These are phyloP conservation scores for Cryptosula pallasiana DNA, from an alignment of 2,888 invertebrate species.

Conservation along the genomic window DNA sequence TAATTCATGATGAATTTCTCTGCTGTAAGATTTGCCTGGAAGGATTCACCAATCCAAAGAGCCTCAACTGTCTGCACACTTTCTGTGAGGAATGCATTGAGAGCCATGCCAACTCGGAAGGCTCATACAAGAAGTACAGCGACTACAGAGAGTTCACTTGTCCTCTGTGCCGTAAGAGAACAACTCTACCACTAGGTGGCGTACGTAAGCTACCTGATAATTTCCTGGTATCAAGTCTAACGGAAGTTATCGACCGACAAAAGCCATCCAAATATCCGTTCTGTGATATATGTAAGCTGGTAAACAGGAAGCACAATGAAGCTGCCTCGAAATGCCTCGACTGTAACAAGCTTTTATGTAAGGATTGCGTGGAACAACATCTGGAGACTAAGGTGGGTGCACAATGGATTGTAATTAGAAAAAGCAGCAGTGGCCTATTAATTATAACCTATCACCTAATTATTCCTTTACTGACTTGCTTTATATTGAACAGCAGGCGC, in stretches of 20 bases:
- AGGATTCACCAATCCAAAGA: constrained; percentile 52
- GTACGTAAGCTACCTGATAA: constrained; percentile 55
- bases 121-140: constrained; percentile 51
- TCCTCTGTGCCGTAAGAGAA: constrained; percentile 53
- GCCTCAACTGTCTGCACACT: constrained; percentile 53
- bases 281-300: constrained; percentile 53
- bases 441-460: too few species aligned
- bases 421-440: too few species aligned
- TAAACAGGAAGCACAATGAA: constrained; percentile 48
- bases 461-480: too few species aligned
- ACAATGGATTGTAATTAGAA: too few species aligned
- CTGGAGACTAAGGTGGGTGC: constrained; percentile 50
- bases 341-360: constrained; percentile 53
- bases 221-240: constrained; percentile 52
- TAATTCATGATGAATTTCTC: constrained; percentile 54
- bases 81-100: constrained; percentile 54
- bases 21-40: constrained; percentile 54
- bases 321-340: constrained; percentile 53
- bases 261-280: constrained; percentile 50
- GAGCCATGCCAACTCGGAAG: constrained; percentile 51
- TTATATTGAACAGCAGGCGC: too few species aligned
- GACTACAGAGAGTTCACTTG: constrained; percentile 54
- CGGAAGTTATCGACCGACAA: constrained; percentile 48
- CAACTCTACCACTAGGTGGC: constrained; percentile 53
- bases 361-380: constrained; percentile 50